A percentile compares a stretch with the other conserved stretches of the same genome.
Evolutionary conservation across 2,797 vertebrate genomes (phyloP).

Genomic region (Borostomias antarcticus): DNA sequence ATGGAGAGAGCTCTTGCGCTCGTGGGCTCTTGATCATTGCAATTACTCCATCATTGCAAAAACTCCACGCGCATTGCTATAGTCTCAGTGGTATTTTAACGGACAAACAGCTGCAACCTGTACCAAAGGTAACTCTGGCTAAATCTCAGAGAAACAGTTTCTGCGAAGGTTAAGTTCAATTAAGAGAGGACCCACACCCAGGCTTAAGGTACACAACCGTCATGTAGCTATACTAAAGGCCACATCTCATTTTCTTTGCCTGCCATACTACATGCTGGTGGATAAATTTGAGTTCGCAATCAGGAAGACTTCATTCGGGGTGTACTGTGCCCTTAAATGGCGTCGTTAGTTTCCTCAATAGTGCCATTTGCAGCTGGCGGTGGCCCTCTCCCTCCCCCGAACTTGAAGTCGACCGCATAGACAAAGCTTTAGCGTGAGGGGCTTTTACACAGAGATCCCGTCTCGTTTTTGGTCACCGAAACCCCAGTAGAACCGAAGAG

Average conservation of each 20-base stretch:
- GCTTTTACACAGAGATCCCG: constrained; percentile 48
- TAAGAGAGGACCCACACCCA: too few species aligned
- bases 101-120: background rate
- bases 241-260: background rate
- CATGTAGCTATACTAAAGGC: constrained; percentile 50
- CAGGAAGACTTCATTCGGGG: constrained; percentile 71
- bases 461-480: constrained; percentile 37
- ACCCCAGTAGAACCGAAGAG: constrained; percentile 3
- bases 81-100: background rate
- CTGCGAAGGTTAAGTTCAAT: constrained; percentile 41
- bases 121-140: background rate
- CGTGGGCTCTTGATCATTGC: background rate
- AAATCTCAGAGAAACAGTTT: background rate
- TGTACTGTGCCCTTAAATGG: constrained; percentile 53
- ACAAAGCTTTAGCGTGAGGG: constrained; percentile 72
- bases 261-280: constrained; percentile 10
- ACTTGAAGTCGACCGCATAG: constrained; percentile 81
- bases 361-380: constrained; percentile 30
- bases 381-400: constrained; percentile 73
- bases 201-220: too few species aligned
- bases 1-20: background rate
- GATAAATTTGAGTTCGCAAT: constrained; percentile 63
- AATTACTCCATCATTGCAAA: background rate
- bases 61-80: background rate
- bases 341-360: constrained; percentile 49